These are phyloP conservation scores for Rhingia campestris DNA, from an alignment of 2,888 invertebrate genomes.

Conservation along the genomic window DNA sequence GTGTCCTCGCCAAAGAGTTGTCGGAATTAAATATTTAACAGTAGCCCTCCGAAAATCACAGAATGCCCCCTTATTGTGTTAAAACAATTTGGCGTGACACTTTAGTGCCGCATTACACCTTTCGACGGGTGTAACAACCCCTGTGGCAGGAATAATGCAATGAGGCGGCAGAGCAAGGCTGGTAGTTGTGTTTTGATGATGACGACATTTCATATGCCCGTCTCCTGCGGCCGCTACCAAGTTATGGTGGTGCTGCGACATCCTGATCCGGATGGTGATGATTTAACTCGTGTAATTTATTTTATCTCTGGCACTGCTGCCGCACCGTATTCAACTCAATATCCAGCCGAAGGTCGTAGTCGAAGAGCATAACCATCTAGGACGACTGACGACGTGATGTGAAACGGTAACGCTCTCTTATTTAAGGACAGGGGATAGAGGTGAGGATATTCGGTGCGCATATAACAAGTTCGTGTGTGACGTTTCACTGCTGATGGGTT, in stretches of 20 bases:
- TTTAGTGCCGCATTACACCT: constrained; percentile 58
- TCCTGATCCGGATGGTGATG: constrained; percentile 54
- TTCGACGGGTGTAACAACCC: constrained; percentile 54
- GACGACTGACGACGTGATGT: constrained; percentile 63
- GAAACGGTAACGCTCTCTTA: constrained; percentile 54
- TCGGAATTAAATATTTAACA: constrained; percentile 68
- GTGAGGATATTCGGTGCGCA: constrained; percentile 21
- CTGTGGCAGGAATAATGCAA: constrained; percentile 57
- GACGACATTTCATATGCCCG: constrained; percentile 55
- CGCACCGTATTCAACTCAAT: constrained; percentile 47
- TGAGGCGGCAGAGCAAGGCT: constrained; percentile 5
- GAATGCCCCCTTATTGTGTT: constrained; percentile 66
- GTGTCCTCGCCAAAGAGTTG: constrained; percentile 19
- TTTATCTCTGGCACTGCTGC: constrained; percentile 62
- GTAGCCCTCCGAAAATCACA: constrained; percentile 60
- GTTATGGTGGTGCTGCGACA: constrained; percentile 27
- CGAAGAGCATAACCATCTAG: constrained; percentile 55
- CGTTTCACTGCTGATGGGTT: constrained; percentile 39
- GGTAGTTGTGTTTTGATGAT: constrained; percentile 50
- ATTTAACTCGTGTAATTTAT: constrained; percentile 72
- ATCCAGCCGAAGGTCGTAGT: constrained; percentile 36
- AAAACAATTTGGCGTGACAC: constrained; percentile 73
- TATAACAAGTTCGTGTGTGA: constrained; percentile 40
- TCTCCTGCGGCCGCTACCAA: constrained; percentile 45
- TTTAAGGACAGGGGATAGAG: neutral